Evolutionary conservation across 1,140 invertebrate genomes (phyloP).

Genomic region (Cydia amplana): DNA sequence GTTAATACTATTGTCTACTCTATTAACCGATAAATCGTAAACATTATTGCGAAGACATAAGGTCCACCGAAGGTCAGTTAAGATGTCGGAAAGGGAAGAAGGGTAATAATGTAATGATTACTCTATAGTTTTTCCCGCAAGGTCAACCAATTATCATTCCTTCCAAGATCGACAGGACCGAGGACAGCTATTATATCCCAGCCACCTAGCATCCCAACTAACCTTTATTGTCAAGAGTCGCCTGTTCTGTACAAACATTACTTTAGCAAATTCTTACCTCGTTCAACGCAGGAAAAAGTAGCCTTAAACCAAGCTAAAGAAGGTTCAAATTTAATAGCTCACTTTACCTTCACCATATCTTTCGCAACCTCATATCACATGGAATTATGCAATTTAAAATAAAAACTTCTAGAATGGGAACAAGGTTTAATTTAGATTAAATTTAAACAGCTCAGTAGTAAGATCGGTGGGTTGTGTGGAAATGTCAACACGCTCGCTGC

Average conservation of each 20-base stretch:
- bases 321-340: background rate
- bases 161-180: background rate
- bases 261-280: background rate
- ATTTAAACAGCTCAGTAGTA: background rate
- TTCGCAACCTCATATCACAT: background rate
- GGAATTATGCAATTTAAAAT: background rate
- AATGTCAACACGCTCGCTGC: conserved; percentile 35
- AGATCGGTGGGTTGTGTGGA: background rate
- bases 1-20: background rate
- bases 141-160: background rate
- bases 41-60: too few relatives aligned
- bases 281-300: background rate
- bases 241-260: background rate
- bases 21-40: too few relatives aligned
- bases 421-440: background rate
- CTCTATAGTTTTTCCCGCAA: background rate
- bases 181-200: background rate
- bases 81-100: background rate
- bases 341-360: background rate
- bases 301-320: background rate
- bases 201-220: conserved; percentile 1
- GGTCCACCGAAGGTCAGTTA: background rate
- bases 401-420: background rate
- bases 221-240: conserved; percentile 28
- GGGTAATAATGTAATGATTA: background rate